phyloP scores from a whole-genome alignment of 2,797 vertebrate species.

The Notoglanidium macrostoma region DNA sequence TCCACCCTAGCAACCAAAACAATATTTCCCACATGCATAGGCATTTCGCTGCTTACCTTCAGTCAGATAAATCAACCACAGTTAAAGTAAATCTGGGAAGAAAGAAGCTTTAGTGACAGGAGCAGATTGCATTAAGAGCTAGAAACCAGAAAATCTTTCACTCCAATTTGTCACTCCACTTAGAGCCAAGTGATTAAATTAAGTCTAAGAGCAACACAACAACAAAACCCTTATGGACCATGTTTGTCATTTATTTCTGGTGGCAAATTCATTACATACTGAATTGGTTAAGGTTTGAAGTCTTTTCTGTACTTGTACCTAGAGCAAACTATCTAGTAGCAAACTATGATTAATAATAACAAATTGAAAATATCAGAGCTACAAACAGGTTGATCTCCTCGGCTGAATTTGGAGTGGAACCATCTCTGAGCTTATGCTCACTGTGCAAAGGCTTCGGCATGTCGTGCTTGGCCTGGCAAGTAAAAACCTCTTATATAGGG shows the following conservation, averaged over 20 bases:
- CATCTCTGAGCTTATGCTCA: constrained; percentile 11
- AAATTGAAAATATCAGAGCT: constrained; percentile 58
- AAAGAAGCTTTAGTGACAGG: constrained; percentile 60
- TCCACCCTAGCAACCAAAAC: constrained; percentile 57
- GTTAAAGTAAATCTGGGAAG: constrained; percentile 61
- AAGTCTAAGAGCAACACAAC: constrained; percentile 50
- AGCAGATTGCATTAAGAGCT: constrained; percentile 65
- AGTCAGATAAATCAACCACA: constrained; percentile 58
- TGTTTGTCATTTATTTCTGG: not conserved
- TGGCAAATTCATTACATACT: constrained; percentile 42
- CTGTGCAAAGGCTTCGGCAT: not conserved
- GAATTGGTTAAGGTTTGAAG: constrained; percentile 58
- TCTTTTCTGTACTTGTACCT: constrained; percentile 41
- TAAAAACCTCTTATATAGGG: not conserved
- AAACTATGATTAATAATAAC: constrained; percentile 60
- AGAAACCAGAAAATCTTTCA: constrained; percentile 59
- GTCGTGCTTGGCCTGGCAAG: not conserved
- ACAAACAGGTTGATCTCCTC: constrained; percentile 52
- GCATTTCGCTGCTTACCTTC: constrained; percentile 48
- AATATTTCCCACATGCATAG: constrained; percentile 35
- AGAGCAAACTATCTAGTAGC: constrained; percentile 58
- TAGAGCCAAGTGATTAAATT: constrained; percentile 65
- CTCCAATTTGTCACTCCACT: constrained; percentile 54
- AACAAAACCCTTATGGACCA: constrained; percentile 14
- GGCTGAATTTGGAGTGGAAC: constrained; percentile 38